phyloP scores from a whole-genome alignment of 2,888 invertebrate genomes.

The Stenodema calcarata region DNA sequence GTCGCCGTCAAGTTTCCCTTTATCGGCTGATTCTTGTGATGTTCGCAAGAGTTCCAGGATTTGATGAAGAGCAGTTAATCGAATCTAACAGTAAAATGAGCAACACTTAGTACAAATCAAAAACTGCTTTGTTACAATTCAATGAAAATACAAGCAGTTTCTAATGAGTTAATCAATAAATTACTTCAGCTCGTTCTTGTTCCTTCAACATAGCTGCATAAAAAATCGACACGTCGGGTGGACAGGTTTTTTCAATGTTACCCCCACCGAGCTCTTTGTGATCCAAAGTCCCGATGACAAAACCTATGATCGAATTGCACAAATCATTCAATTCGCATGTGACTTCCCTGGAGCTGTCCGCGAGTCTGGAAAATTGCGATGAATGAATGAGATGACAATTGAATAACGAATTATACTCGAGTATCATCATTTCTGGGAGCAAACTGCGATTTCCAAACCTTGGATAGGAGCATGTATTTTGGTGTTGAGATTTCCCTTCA shows the following conservation, averaged over 20 bases:
- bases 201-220: conserved; percentile 50
- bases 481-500: conserved; percentile 49
- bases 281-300: conserved; percentile 42
- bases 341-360: conserved; percentile 21
- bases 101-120: no score
- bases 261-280: conserved; percentile 36
- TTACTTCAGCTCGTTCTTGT: conserved; percentile 54
- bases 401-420: no score
- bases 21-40: conserved; percentile 56
- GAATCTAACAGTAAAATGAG: conserved; percentile 47
- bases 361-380: conserved; percentile 18
- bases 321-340: conserved; percentile 47
- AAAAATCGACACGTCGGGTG: conserved; percentile 44
- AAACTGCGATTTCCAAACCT: conserved; percentile 1
- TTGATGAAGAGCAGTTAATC: conserved; percentile 61
- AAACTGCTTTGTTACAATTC: no score
- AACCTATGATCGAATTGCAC: conserved; percentile 51
- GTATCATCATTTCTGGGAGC: no score
- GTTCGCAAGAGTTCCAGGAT: conserved; percentile 60
- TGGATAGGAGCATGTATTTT: conserved; percentile 41
- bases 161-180: background rate
- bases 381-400: no score
- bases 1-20: conserved; percentile 48
- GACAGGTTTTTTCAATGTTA: conserved; percentile 43
- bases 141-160: no score